These are phyloP conservation scores for Daphoenositta chrysoptera DNA, from an alignment of 2,113 vertebrate species.

Conservation along the genomic window DNA sequence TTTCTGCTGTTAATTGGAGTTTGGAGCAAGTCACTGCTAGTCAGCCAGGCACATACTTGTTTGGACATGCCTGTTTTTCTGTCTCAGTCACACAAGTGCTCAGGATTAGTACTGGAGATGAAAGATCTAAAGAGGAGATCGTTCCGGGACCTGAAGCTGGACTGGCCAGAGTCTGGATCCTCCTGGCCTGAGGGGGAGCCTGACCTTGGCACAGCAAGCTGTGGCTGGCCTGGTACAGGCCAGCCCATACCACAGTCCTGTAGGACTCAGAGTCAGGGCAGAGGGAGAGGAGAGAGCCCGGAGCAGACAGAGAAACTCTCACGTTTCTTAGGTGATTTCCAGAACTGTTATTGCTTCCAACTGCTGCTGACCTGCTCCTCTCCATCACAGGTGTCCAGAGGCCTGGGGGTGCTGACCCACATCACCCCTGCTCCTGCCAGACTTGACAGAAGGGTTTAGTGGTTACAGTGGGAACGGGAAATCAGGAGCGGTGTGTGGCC, in stretches of 20 bases:
- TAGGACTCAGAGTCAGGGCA: neutral
- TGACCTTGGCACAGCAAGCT: neutral
- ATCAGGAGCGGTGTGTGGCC: neutral
- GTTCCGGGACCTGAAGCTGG: neutral
- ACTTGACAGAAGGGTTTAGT: neutral
- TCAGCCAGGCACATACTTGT: neutral
- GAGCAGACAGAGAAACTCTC: neutral
- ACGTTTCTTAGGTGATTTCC: neutral
- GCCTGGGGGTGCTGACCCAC: neutral
- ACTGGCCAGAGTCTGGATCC: neutral
- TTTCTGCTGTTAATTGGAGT: neutral
- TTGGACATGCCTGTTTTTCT: neutral
- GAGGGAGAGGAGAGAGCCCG: neutral
- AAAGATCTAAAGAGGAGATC: neutral
- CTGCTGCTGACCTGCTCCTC: neutral
- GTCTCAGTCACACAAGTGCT: neutral
- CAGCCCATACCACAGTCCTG: neutral
- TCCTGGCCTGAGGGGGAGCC: neutral
- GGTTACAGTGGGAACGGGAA: rapidly evolving
- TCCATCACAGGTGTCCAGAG: neutral
- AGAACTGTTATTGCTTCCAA: neutral
- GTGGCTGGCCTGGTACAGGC: neutral
- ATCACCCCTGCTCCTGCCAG: neutral
- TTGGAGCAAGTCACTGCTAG: neutral
- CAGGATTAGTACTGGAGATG: neutral